Base-by-base conservation (phyloP, 2,113 vertebrate genomes). In the Heteronetta atricapilla region DNA sequence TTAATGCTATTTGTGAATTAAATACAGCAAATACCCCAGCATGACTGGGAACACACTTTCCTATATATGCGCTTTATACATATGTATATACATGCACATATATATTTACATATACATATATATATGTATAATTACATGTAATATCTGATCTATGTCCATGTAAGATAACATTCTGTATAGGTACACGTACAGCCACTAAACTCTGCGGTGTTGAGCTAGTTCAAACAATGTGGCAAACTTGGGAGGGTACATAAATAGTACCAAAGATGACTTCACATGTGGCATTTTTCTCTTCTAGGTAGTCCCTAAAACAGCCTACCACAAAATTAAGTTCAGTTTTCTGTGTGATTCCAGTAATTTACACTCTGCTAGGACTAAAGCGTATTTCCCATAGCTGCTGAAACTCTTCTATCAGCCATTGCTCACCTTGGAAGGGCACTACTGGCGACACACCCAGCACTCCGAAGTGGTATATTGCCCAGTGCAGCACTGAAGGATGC, bases 401-500 rank as follows among this genome's bases (percentile, higher is more conserved):
- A 50, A 94, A 62, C 25, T 44, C 31, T 73, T 73, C 79, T 8
- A 10, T 10, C 58, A 66, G 31, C 38, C 4, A 15, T 68, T 62
- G 58, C 46, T 34, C 22, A 67, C 19, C 38, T 5, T 31, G 44
- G 50, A 68, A 34, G 23, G 52, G 69, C 70, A 33, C 12, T 34
- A 40, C 29, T n/a, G n/a, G 50, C 3, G 50, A 58, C 6, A 42
- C 1, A 2, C n/a, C 6, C 6, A 40, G 6, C 10, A 2, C n/a
- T 36, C 28, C 28, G 5, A 8, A 69, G 62, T 2, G 17, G 18
- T 21, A 2, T 5, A 8, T 4, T 75, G 46, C n/a, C 58, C 63
- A 50, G 5, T 0, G 1, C 33, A 33, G 60, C n/a, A 31, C 46
- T 56, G 46, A 38, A 55, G 33, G 52, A 82, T 68, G 16, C 44